Evolutionary conservation across 1,140 invertebrate species (phyloP).

Genomic region (Heliconius hewitsoni): DNA sequence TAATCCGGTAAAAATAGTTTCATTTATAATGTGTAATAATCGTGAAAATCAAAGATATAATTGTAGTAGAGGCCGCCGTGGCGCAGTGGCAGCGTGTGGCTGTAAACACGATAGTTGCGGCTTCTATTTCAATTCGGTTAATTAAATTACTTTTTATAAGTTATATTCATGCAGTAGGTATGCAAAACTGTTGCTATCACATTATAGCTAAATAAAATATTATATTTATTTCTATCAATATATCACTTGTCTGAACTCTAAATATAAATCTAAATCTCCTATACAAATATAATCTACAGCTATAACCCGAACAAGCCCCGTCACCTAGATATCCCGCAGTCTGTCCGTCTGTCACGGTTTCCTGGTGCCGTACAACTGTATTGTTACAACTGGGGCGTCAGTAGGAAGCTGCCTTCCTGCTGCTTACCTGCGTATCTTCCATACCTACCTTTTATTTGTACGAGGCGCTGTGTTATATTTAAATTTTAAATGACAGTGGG

Average conservation of each 20-base stretch:
- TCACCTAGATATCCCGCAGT: constrained; percentile 17
- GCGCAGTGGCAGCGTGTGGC: background rate
- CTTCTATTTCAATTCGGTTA: background rate
- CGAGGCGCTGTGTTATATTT: background rate
- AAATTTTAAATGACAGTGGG: constrained; percentile 6
- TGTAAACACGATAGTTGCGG: background rate
- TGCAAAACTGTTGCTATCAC: too few relatives aligned
- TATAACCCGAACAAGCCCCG: background rate
- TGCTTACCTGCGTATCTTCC: background rate
- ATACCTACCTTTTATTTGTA: background rate
- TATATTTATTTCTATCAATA: too few relatives aligned
- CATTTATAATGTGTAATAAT: too few relatives aligned
- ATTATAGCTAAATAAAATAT: too few relatives aligned
- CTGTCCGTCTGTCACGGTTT: constrained; percentile 19
- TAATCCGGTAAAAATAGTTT: too few relatives aligned
- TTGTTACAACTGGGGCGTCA: constrained; percentile 18
- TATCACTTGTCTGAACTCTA: too few relatives aligned
- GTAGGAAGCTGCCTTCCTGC: constrained; percentile 17
- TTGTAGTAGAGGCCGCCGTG: background rate
- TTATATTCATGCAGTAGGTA: too few relatives aligned
- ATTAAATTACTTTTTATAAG: too few relatives aligned
- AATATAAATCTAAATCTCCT: background rate
- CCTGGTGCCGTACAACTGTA: background rate
- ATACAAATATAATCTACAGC: background rate
- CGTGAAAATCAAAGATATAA: too few relatives aligned